phyloP scores from a whole-genome alignment of 53 echinoderm and acorn worm species.

The Paracentrotus lividus region DNA sequence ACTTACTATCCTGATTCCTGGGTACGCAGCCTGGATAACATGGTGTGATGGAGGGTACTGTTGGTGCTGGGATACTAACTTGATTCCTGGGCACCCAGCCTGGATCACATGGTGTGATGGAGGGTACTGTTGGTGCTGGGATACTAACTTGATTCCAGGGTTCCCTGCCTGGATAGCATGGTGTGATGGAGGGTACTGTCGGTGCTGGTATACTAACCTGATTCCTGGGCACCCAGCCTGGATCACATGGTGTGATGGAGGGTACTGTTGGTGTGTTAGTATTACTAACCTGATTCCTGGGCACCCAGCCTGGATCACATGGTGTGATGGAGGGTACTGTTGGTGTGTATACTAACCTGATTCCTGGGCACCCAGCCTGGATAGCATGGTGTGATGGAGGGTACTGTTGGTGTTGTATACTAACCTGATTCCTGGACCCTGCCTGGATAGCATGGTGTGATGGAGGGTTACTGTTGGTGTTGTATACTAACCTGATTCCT shows the following conservation, averaged over 20 bases:
- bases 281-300: slow-evolving; percentile 21
- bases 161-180: slow-evolving; percentile 44
- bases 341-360: slow-evolving; percentile 55
- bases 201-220: slow-evolving; percentile 50
- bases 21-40: neutral
- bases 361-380: slow-evolving; percentile 66
- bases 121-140: neutral
- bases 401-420: neutral
- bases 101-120: neutral
- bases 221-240: slow-evolving; percentile 19
- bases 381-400: slow-evolving; percentile 46
- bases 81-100: no score
- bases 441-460: neutral
- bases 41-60: neutral
- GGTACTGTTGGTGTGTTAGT: slow-evolving; percentile 25
- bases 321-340: slow-evolving; percentile 25
- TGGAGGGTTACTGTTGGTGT: neutral
- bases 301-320: slow-evolving; percentile 33
- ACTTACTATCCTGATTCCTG: no score
- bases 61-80: neutral
- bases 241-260: slow-evolving; percentile 20
- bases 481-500: slow-evolving; percentile 24
- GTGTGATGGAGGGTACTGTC: slow-evolving; percentile 19
- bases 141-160: slow-evolving; percentile 21
- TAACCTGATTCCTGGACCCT: no score